phyloP scores from a whole-genome alignment of 2,113 vertebrate genomes.

The Ancistrus triradiatus region DNA sequence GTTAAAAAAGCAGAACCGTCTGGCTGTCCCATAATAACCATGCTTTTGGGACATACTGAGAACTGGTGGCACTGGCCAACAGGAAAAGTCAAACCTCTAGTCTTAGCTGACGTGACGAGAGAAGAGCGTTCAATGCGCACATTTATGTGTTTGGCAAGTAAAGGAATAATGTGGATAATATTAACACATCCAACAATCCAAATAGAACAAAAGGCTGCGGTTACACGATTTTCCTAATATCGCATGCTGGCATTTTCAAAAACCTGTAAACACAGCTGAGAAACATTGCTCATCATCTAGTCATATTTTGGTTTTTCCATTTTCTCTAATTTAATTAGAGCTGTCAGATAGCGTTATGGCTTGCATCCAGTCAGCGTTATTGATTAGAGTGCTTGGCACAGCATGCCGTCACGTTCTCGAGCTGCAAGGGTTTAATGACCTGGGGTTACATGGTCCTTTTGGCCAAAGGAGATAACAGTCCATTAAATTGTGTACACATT shows the following conservation, averaged over 20 bases:
- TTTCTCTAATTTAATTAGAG: constrained; percentile 44
- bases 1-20: no score
- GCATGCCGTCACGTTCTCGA: background rate
- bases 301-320: constrained; percentile 27
- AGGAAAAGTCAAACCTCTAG: no score
- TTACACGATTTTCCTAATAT: no score
- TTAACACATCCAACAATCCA: no score
- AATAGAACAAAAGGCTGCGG: no score
- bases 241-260: constrained; percentile 5
- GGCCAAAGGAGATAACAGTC: constrained; percentile 8
- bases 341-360: constrained; percentile 34
- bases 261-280: constrained; percentile 18
- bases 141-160: no score
- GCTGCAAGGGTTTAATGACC: constrained; percentile 1
- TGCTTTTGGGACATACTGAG: no score
- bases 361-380: constrained; percentile 39
- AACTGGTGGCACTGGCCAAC: no score
- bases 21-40: no score
- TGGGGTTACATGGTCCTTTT: background rate
- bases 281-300: constrained; percentile 24
- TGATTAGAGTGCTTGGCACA: constrained; percentile 31
- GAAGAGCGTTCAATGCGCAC: no score
- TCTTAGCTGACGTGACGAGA: no score
- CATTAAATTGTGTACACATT: constrained; percentile 28
- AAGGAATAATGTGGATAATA: no score